phyloP scores from a whole-genome alignment of 2,797 vertebrate species.

The Nannoperca australis region DNA sequence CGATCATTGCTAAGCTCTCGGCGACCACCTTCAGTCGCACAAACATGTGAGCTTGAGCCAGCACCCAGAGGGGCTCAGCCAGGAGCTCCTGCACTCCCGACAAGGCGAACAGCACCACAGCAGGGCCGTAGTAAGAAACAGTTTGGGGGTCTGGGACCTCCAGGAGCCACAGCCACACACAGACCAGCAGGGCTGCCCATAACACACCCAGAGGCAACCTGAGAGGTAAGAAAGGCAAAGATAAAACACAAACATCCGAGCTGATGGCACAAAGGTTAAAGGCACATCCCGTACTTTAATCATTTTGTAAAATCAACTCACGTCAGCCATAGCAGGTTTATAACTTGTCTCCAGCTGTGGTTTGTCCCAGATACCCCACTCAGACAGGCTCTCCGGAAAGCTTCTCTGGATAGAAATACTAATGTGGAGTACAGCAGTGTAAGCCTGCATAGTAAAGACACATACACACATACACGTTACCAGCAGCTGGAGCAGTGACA shows the following conservation, averaged over 20 bases:
- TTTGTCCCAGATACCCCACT: slow-evolving; percentile 85
- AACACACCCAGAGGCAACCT: slow-evolving; percentile 93
- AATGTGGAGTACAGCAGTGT: slow-evolving; percentile 93
- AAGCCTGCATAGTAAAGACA: slow-evolving; percentile 82
- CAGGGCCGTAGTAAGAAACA: slow-evolving; percentile 90
- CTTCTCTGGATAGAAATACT: slow-evolving; percentile 95
- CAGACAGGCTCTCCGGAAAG: slow-evolving; percentile 95
- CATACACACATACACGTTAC: background rate
- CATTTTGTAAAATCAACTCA: slow-evolving; percentile 78
- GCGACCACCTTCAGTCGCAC: slow-evolving; percentile 93
- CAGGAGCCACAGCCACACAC: slow-evolving; percentile 93
- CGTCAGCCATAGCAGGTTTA: slow-evolving; percentile 96
- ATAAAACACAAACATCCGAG: background rate
- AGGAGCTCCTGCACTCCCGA: slow-evolving; percentile 94
- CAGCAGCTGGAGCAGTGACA: background rate
- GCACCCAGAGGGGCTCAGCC: slow-evolving; percentile 94
- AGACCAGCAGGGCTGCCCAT: slow-evolving; percentile 90
- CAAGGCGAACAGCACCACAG: slow-evolving; percentile 91
- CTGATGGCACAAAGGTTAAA: background rate
- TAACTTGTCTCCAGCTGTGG: slow-evolving; percentile 92
- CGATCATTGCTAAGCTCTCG: slow-evolving; percentile 93
- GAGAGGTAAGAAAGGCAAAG: slow-evolving; percentile 6
- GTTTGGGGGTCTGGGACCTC: slow-evolving; percentile 89
- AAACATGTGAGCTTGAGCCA: slow-evolving; percentile 96
- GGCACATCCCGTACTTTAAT: no score